Conservation (phyloP, 1,140 invertebrate genomes). For the Tetragonula clypearis region DNA sequence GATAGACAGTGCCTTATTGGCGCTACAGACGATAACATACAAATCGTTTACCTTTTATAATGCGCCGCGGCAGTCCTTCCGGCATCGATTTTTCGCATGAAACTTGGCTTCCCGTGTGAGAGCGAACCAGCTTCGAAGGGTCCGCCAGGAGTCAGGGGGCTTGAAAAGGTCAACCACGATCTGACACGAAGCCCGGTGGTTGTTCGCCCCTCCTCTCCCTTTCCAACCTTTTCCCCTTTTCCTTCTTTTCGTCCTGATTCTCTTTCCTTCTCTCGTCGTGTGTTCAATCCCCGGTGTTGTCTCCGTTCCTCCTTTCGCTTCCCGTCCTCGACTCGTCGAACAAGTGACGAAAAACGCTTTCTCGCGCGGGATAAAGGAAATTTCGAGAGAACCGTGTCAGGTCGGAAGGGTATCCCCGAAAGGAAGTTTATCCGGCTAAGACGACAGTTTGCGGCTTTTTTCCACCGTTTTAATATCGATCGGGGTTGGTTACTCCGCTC, state of each 20-base stretch:
- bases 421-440: conserved; percentile 42
- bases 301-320: too few relatives aligned
- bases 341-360: neutral
- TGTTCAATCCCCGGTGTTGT: neutral
- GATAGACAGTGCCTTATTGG: neutral
- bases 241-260: neutral
- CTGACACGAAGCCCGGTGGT: conserved; percentile 49
- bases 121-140: conserved; percentile 32
- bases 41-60: conserved; percentile 45
- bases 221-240: conserved; percentile 2
- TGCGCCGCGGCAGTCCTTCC: conserved; percentile 53
- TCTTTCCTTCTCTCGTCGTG: too few relatives aligned
- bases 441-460: conserved; percentile 21
- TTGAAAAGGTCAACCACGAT: conserved; percentile 65
- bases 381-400: neutral
- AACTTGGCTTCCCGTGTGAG: conserved; percentile 55
- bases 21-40: neutral
- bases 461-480: conserved; percentile 57
- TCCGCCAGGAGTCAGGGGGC: conserved; percentile 51
- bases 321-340: neutral
- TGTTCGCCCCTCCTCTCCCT: conserved; percentile 11
- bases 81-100: conserved; percentile 64
- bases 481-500: conserved; percentile 5
- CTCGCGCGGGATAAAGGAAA: neutral
- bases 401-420: conserved; percentile 4